Conservation (phyloP, 2,888 invertebrate genomes). For the Drosophila fungiperda region DNA sequence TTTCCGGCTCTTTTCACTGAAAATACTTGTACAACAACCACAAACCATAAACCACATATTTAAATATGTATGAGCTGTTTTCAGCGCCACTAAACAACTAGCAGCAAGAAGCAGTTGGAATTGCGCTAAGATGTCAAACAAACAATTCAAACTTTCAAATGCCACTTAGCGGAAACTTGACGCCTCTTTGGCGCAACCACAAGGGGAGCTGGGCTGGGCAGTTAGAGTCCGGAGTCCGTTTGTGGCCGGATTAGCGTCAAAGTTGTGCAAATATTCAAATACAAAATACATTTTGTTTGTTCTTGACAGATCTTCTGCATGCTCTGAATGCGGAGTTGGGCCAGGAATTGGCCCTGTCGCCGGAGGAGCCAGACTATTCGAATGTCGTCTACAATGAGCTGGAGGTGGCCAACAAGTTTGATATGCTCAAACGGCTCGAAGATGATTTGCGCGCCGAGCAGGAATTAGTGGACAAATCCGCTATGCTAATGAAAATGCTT, state of each 20-base stretch:
- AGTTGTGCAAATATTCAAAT: conserved; percentile 51
- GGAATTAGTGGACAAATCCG: conserved; percentile 84
- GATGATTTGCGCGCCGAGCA: conserved; percentile 83
- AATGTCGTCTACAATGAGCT: conserved; percentile 80
- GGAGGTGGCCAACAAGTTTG: conserved; percentile 80
- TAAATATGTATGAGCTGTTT: conserved; percentile 55
- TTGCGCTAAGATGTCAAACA: conserved; percentile 19
- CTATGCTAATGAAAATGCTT: conserved; percentile 83
- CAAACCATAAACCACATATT: conserved; percentile 24
- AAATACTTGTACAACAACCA: conserved; percentile 16
- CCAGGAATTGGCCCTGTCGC: conserved; percentile 55
- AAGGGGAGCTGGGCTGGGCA: background rate
- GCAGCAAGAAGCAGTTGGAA: background rate
- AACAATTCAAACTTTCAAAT: conserved; percentile 66
- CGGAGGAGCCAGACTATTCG: conserved; percentile 74
- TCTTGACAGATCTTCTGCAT: conserved; percentile 74
- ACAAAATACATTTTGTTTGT: conserved; percentile 41
- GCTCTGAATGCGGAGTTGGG: conserved; percentile 79
- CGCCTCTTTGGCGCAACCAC: conserved; percentile 11
- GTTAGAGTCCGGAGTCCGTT: background rate
- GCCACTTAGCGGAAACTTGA: conserved; percentile 59
- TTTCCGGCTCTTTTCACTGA: conserved; percentile 59
- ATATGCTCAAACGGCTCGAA: conserved; percentile 82
- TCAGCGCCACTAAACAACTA: conserved; percentile 31
- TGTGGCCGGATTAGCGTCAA: conserved; percentile 58